phyloP scores from a whole-genome alignment of 1,140 invertebrate species.

The Augochlora pura region DNA sequence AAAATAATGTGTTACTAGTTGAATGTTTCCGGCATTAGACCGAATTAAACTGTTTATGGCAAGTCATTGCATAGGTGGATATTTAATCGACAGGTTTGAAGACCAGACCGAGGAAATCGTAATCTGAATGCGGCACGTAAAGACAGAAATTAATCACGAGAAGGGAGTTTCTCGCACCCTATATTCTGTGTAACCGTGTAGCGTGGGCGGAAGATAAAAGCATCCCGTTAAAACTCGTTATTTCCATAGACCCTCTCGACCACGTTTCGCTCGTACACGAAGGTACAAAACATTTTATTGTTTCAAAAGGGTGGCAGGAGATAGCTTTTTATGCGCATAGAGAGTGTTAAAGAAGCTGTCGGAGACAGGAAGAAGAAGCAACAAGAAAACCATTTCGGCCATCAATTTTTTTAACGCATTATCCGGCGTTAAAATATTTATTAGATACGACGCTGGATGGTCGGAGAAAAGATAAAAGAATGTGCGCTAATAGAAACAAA shows the following conservation, averaged over 20 bases:
- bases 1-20: too few relatives aligned
- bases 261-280: not conserved
- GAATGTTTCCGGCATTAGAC: too few relatives aligned
- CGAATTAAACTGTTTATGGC: too few relatives aligned
- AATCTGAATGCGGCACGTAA: not conserved
- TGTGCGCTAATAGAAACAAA: too few relatives aligned
- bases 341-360: constrained; percentile 1
- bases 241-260: not conserved
- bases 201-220: constrained; percentile 7
- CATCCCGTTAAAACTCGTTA: constrained; percentile 23
- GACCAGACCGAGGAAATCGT: too few relatives aligned
- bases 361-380: not conserved
- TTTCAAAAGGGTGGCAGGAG: not conserved
- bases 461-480: too few relatives aligned
- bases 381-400: not conserved
- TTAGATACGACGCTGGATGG: too few relatives aligned
- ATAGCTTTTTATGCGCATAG: not conserved
- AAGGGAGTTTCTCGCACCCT: not conserved
- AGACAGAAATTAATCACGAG: constrained; percentile 6
- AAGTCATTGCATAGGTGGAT: too few relatives aligned
- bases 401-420: not conserved
- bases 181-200: not conserved
- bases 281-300: constrained; percentile 18
- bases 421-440: too few relatives aligned
- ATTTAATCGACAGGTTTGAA: too few relatives aligned